Percentiles rank a stretch among this genome's conserved stretches.
These are phyloP conservation scores for Rhinogobius similis DNA, from an alignment of 2,113 vertebrate genomes.

Conservation along the genomic window DNA sequence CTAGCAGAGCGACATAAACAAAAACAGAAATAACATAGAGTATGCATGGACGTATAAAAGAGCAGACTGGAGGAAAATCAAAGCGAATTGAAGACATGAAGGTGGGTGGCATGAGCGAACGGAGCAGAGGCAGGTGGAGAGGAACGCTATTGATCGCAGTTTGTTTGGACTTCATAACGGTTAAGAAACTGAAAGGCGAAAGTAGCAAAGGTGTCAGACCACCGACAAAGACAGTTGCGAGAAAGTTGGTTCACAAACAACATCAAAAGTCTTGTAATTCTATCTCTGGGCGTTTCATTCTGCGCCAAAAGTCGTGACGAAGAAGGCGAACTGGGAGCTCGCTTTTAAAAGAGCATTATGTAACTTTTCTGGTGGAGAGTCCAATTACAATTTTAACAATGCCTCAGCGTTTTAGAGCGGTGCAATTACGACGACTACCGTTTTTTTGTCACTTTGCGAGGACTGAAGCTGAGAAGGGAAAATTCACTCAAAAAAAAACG, in stretches of 20 bases:
- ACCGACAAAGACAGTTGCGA: not conserved
- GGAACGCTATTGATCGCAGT: conserved; percentile 30
- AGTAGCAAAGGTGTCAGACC: conserved; percentile 2
- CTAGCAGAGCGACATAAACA: conserved; percentile 1
- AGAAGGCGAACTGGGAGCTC: not conserved
- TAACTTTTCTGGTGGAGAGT: not conserved
- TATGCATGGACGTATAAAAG: conserved; percentile 16
- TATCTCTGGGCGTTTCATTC: not conserved
- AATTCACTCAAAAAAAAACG: too few species aligned
- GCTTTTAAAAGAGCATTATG: not conserved
- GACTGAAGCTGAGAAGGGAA: too few species aligned
- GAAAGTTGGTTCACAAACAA: not conserved
- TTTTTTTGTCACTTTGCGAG: not conserved
- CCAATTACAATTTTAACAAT: too few species aligned
- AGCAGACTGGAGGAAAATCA: conserved; percentile 1
- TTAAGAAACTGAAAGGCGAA: conserved; percentile 12
- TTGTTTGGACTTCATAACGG: conserved; percentile 19
- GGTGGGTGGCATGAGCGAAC: conserved; percentile 24
- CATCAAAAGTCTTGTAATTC: not conserved
- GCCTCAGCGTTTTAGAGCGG: too few species aligned
- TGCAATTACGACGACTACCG: too few species aligned
- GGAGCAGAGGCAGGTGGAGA: conserved; percentile 10
- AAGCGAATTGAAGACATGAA: conserved; percentile 21
- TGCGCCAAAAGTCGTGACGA: not conserved
- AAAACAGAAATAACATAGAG: conserved; percentile 25